Evolutionary conservation across 2,797 vertebrate genomes (phyloP).

Genomic region (Heliangelus exortis): DNA sequence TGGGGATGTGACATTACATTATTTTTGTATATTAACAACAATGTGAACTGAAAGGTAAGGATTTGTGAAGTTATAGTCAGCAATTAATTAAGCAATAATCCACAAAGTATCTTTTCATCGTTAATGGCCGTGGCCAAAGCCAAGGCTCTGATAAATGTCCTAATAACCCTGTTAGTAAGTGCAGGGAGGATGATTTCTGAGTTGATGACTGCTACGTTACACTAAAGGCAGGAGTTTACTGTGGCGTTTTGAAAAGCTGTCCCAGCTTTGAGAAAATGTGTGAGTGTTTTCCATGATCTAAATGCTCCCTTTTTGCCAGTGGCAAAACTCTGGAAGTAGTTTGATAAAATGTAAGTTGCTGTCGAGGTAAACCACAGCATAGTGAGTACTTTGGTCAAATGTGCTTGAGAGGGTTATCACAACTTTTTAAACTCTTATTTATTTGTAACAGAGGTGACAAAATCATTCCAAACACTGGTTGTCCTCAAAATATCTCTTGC

Average conservation of each 20-base stretch:
- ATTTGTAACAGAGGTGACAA: neutral
- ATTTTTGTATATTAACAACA: conserved; percentile 32
- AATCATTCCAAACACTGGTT: neutral
- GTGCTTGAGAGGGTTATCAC: neutral
- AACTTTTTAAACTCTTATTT: neutral
- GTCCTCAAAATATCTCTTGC: neutral
- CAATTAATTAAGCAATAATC: conserved; percentile 69
- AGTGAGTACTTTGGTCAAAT: neutral
- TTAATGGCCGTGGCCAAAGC: conserved; percentile 57
- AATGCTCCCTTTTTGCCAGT: conserved; percentile 36
- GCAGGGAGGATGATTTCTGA: conserved; percentile 57
- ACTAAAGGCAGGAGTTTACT: conserved; percentile 33
- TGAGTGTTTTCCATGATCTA: neutral
- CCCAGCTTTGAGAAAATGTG: neutral
- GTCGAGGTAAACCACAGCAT: neutral
- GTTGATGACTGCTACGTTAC: neutral
- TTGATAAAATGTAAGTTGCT: conserved; percentile 49
- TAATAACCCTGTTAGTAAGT: conserved; percentile 53
- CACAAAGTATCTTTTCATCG: conserved; percentile 54
- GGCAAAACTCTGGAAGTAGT: conserved; percentile 50
- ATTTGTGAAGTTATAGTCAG: conserved; percentile 38
- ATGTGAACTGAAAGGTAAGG: conserved; percentile 30
- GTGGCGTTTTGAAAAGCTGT: conserved; percentile 29
- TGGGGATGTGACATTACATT: neutral
- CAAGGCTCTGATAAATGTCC: conserved; percentile 58